Base-by-base conservation (phyloP, 2,797 vertebrate species). In the Rousettus madagascariensis region DNA sequence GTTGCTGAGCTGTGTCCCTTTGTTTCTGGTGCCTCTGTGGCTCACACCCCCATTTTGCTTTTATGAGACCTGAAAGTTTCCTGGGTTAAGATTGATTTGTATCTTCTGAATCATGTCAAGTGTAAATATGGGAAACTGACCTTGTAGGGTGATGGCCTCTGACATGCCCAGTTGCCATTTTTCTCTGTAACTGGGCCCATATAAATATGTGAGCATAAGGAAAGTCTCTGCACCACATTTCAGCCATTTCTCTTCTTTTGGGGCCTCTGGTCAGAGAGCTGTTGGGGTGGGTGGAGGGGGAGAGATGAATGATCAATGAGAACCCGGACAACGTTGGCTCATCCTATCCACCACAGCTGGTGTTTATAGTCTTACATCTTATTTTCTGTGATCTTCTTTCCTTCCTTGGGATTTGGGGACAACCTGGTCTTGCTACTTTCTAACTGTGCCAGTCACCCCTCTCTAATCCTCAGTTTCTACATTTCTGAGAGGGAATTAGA, bases 401-500 rank as follows among this genome's bases (percentile, higher is more conserved):
- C 65, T 89, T 41, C 65, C 72, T 66, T 30, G 86, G 79, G 28
- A 78, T 22, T 22, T 28, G 15, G 24, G 51, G 38, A 83, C 49
- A 77, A 0, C 19, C 17, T 49, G 75, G 28, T 43, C 91, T 94
- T 89, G 46, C 79, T 71, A 0, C n/a, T 77, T 92, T 28, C 24
- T 66, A 11, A 19, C 30, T 28, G 10, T 15, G 30, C 16, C 43
- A 17, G 55, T 24, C 36, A 24, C 33, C 55, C 22, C 5, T 66
- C 78, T 38, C 24, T 15, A 33, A 63, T 49, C 59, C 26, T 78
- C 71, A 22, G 63, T 38, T 26, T 61, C 46, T 38, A 8, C 17
- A 7, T 83, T 53, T 69, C 72, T 94, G 33, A 86, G 82, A 72
- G 41, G 36, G 38, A 79, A 49, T 51, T 83, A 24, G 36, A 61